These are phyloP conservation scores for Nothoprocta perdicaria DNA, from an alignment of 2,113 vertebrate species.

Conservation along the genomic window DNA sequence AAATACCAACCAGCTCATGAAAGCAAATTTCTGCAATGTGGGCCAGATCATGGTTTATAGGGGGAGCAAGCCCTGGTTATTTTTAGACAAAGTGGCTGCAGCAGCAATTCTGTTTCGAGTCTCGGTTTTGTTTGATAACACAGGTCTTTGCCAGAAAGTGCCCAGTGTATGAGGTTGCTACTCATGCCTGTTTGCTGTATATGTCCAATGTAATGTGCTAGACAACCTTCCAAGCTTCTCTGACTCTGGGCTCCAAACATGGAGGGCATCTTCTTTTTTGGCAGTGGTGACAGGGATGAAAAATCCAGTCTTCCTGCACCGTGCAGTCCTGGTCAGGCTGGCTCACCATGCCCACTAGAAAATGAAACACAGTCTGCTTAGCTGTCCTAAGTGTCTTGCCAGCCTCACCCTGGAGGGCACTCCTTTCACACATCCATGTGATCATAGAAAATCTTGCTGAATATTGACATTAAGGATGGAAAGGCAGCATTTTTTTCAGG, in stretches of 20 bases:
- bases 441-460: background rate
- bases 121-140: background rate
- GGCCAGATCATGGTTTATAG: fast-evolving
- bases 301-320: background rate
- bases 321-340: background rate
- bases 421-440: background rate
- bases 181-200: background rate
- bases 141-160: background rate
- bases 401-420: background rate
- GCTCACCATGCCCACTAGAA: background rate
- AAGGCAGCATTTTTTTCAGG: background rate
- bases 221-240: background rate
- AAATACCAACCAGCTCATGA: background rate
- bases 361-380: background rate
- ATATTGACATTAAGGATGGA: background rate
- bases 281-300: background rate
- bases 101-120: background rate
- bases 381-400: background rate
- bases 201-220: too few relatives aligned
- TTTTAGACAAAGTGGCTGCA: background rate
- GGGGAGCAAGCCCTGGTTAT: background rate
- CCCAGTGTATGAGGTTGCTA: background rate
- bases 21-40: fast-evolving
- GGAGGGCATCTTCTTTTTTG: background rate
- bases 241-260: background rate